Conservation (phyloP, 2,888 invertebrate genomes). For the Clusia tigrina region DNA sequence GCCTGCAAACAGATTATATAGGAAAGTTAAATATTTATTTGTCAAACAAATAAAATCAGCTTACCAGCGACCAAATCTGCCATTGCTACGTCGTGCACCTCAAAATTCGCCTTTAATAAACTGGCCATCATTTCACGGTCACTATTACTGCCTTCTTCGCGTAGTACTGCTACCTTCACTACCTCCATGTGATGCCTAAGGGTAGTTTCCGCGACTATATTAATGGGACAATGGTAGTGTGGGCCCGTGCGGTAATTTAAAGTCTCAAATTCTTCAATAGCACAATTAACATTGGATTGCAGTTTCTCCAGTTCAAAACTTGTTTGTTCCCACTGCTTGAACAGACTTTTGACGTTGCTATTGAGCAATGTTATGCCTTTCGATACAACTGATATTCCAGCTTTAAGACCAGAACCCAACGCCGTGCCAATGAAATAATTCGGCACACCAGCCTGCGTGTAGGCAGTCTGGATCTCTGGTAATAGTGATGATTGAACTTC, state of each 20-base stretch:
- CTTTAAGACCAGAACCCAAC: conserved; percentile 72
- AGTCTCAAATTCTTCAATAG: conserved; percentile 78
- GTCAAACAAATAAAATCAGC: background rate
- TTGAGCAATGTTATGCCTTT: conserved; percentile 65
- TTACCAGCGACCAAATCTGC: conserved; percentile 76
- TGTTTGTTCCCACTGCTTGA: conserved; percentile 94
- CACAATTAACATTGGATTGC: conserved; percentile 84
- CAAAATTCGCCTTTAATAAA: conserved; percentile 85
- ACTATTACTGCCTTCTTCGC: conserved; percentile 95
- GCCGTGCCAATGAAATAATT: conserved; percentile 76
- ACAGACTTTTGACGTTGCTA: conserved; percentile 72
- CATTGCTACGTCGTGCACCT: conserved; percentile 95
- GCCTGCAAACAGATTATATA: conserved; percentile 58
- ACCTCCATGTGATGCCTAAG: conserved; percentile 60
- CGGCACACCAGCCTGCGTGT: conserved; percentile 70
- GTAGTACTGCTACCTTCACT: conserved; percentile 84
- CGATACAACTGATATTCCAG: conserved; percentile 44
- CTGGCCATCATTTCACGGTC: conserved; percentile 97
- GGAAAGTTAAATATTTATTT: background rate
- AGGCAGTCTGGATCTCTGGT: conserved; percentile 70
- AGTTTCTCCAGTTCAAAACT: conserved; percentile 87
- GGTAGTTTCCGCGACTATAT: conserved; percentile 66
- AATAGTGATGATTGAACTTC: conserved; percentile 72
- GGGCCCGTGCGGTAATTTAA: conserved; percentile 76
- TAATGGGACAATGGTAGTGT: conserved; percentile 75